Conservation (phyloP, 2,797 vertebrate genomes). For the Poeciliopsis presidionis region DNA sequence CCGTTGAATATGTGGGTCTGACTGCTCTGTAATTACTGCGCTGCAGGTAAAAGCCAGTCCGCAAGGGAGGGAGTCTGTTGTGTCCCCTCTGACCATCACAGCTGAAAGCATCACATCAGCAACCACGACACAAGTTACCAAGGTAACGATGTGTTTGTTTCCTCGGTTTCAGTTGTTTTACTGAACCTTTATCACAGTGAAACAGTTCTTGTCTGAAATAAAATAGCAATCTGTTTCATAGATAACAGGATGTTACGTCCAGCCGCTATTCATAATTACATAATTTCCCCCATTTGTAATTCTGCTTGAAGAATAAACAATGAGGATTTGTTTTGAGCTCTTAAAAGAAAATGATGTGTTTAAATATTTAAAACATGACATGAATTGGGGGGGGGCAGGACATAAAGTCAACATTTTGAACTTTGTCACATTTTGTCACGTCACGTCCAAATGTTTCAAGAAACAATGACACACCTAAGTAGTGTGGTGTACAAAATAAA, state of each 20-base stretch:
- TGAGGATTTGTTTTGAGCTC: too few relatives aligned
- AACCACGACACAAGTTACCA: conserved; percentile 97
- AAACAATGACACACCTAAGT: too few relatives aligned
- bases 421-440: too few relatives aligned
- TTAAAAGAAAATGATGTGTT: too few relatives aligned
- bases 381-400: too few relatives aligned
- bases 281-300: too few relatives aligned
- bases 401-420: too few relatives aligned
- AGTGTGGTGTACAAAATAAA: too few relatives aligned
- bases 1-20: background rate
- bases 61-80: conserved; percentile 69
- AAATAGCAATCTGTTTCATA: background rate
- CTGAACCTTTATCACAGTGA: background rate
- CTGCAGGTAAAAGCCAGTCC: conserved; percentile 72
- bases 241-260: background rate
- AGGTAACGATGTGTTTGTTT: conserved; percentile 81
- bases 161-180: conserved; percentile 36
- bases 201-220: background rate
- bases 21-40: conserved; percentile 26
- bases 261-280: too few relatives aligned
- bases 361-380: too few relatives aligned
- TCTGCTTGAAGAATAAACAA: too few relatives aligned
- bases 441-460: too few relatives aligned
- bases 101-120: conserved; percentile 94
- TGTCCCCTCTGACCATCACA: conserved; percentile 79